phyloP scores from a whole-genome alignment of 1,140 invertebrate genomes.

The Drosophila watanabei region DNA sequence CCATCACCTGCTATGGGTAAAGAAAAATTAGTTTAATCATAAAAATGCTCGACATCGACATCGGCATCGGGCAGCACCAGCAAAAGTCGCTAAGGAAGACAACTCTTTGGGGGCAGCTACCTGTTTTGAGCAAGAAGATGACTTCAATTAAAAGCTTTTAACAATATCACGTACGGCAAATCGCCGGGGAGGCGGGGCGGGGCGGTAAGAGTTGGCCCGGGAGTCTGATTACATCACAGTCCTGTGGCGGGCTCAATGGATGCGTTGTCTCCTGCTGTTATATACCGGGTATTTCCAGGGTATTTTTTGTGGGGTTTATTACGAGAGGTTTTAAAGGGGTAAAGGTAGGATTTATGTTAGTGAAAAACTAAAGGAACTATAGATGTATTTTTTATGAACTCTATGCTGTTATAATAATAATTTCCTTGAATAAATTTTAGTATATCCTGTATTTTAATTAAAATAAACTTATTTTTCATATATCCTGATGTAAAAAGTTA shows the following conservation, averaged over 20 bases:
- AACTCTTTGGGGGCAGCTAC: constrained; percentile 71
- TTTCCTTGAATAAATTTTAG: not conserved
- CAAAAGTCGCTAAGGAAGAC: constrained; percentile 24
- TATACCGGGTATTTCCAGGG: not conserved
- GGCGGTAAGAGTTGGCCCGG: not conserved
- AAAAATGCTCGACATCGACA: constrained; percentile 81
- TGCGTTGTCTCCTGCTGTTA: constrained; percentile 12
- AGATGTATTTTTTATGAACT: no score
- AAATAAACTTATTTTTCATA: not conserved
- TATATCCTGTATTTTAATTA: not conserved
- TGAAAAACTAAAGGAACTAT: no score
- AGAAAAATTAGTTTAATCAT: constrained; percentile 85
- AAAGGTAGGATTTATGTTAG: not conserved
- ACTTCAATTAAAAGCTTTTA: constrained; percentile 85
- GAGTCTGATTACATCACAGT: constrained; percentile 77
- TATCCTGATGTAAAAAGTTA: not conserved
- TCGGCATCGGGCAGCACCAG: constrained; percentile 16
- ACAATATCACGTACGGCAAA: constrained; percentile 84
- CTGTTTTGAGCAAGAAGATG: constrained; percentile 84
- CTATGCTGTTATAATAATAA: no score
- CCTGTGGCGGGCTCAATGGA: constrained; percentile 62
- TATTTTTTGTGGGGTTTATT: not conserved
- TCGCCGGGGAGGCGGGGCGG: constrained; percentile 37
- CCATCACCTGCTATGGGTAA: constrained; percentile 81
- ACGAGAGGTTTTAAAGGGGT: no score